Evolutionary conservation across 2,888 invertebrate genomes (phyloP), one percentile per base, ranked within the genome.

Genomic region (Rotaria macrura): DNA sequence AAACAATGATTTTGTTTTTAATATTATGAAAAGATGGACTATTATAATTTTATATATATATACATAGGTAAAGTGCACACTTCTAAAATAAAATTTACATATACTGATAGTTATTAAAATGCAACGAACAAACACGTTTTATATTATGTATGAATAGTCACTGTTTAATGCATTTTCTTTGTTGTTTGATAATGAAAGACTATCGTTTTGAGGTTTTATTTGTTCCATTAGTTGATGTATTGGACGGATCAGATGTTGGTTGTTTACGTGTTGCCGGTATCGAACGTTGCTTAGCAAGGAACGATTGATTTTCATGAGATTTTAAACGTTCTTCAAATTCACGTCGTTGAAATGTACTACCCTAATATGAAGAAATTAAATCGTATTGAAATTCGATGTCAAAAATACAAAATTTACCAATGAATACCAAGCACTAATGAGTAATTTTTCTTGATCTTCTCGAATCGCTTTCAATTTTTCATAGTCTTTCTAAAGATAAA

Each of bases 351-450:
- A 95, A 89, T 87, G 91, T 91, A 88, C 91, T 91, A 85, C 89
- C 90, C 90, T 90, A 34, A n/a, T 10, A n/a, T n/a, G n/a, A n/a
- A 6, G 23, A 2, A 2, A 52, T 20, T 7, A 20, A 6, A 52
- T 52, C 23, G 17, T 0, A 20, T 2, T 52, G 17, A 7, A 4
- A 20, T 4, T 52, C 10, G 10, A 49, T 49, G 2, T 49, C 17
- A 52, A 4, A 20, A 20, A 2, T 29, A 29, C 29, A 25, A 34
- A 6, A 65, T 20, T 65, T 87, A 92, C 92, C 89, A 96, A 92
- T 88, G 93, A 93, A 92, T 96, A 95, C 93, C 95, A 96, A 29
- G 96, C 96, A 1, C 95, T 93, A 0, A 95, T 93, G 89, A 97
- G 93, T 87, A 96, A 92, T 87, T 94, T 94, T 90, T 95, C 95